phyloP scores from a whole-genome alignment of 1,140 invertebrate genomes.

The Armadillidium nasatum region DNA sequence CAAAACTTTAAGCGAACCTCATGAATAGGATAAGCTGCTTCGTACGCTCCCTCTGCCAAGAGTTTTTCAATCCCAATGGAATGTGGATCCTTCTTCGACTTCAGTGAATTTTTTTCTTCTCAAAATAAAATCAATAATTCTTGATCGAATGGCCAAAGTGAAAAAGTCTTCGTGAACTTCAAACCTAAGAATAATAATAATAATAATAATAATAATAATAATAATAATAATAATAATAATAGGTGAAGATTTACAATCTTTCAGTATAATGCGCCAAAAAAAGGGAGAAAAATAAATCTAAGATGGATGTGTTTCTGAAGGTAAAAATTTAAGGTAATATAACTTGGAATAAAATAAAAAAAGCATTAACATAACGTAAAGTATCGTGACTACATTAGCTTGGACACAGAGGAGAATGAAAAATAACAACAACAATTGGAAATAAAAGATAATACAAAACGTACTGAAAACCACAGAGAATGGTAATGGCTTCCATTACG shows the following conservation, averaged over 20 bases:
- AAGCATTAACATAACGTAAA: too few relatives aligned
- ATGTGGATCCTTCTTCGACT: conserved; percentile 61
- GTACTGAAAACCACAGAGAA: too few relatives aligned
- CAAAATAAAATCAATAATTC: conserved; percentile 87
- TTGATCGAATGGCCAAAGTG: conserved; percentile 72
- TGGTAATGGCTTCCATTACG: too few relatives aligned
- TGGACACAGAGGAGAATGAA: too few relatives aligned
- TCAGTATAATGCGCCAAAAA: not conserved
- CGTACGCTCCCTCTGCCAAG: conserved; percentile 68
- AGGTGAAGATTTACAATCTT: not conserved
- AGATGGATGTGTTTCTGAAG: too few relatives aligned
- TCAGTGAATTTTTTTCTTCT: conserved; percentile 75
- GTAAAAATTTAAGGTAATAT: too few relatives aligned
- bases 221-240: not conserved
- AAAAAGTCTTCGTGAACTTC: conserved; percentile 79
- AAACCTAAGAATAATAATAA: conserved; percentile 60
- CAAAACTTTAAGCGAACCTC: conserved; percentile 62
- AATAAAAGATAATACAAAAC: too few relatives aligned
- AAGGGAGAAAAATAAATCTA: too few relatives aligned
- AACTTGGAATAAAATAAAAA: too few relatives aligned
- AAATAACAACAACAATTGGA: too few relatives aligned
- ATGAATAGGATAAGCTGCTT: conserved; percentile 82
- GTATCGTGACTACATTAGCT: too few relatives aligned
- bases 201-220: not conserved
- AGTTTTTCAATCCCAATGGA: conserved; percentile 79